phyloP scores from a whole-genome alignment of 2,888 invertebrate species.

The Bombylius discolor region DNA sequence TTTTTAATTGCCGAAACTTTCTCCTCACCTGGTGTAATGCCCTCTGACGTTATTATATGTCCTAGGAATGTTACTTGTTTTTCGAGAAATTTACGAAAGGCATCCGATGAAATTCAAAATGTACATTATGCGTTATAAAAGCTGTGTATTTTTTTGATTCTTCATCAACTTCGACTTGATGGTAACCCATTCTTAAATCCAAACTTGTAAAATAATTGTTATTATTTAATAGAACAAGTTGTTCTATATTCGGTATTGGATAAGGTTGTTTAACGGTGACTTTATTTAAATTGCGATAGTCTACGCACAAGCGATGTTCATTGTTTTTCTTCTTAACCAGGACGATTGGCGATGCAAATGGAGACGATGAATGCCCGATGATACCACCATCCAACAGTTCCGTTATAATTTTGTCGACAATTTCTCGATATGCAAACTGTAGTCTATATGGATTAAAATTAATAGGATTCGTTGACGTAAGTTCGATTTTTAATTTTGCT shows the following conservation, averaged over 20 bases:
- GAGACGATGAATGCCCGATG: no score
- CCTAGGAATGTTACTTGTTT: constrained; percentile 11
- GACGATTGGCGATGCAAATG: constrained; percentile 13
- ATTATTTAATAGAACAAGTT: constrained; percentile 3
- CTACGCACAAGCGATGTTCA: constrained; percentile 11
- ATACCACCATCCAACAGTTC: not conserved
- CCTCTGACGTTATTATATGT: constrained; percentile 9
- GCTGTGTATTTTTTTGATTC: constrained; percentile 11
- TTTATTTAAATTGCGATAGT: not conserved
- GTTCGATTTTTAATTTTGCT: no score
- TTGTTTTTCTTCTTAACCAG: constrained; percentile 15
- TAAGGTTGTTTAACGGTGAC: constrained; percentile 7
- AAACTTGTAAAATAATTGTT: not conserved
- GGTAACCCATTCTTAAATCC: constrained; percentile 12
- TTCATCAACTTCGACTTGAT: constrained; percentile 14
- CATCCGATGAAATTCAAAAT: no score
- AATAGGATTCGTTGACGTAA: not conserved
- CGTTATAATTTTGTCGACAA: not conserved
- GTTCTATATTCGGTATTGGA: constrained; percentile 15
- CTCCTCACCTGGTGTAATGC: constrained; percentile 13
- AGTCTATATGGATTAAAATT: not conserved
- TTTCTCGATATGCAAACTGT: not conserved
- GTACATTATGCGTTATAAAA: no score
- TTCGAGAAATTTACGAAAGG: constrained; percentile 10
- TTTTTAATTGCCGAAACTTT: constrained; percentile 10